Evolutionary conservation across 2,113 vertebrate species (phyloP).

Genomic region (Athene noctua): DNA sequence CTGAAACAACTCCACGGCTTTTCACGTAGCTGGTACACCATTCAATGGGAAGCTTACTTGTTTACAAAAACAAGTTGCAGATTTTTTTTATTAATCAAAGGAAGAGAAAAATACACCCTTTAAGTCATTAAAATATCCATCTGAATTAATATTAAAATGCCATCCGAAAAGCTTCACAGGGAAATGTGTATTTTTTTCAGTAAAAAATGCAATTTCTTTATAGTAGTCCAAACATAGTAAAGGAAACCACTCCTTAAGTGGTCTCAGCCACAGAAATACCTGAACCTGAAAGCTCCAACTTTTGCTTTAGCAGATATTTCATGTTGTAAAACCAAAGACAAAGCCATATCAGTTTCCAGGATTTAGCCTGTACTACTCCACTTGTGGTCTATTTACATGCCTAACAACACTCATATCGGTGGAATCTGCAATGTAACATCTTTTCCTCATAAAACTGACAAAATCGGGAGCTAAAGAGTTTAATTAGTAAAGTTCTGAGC

Average conservation of each 20-base stretch:
- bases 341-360: neutral
- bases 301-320: neutral
- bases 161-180: neutral
- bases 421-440: neutral
- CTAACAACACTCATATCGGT: fast-evolving
- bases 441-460: neutral
- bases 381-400: neutral
- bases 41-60: neutral
- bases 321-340: neutral
- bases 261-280: neutral
- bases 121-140: neutral
- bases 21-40: neutral
- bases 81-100: neutral
- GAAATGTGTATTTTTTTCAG: neutral
- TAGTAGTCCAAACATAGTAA: neutral
- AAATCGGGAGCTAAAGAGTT: neutral
- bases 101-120: neutral
- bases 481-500: neutral
- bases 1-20: neutral
- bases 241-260: neutral
- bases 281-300: neutral
- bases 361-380: neutral
- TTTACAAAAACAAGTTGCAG: neutral
- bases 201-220: neutral
- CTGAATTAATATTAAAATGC: too few species aligned